phyloP scores from a whole-genome alignment of 2,113 vertebrate genomes.

The Cyanoderma ruficeps region DNA sequence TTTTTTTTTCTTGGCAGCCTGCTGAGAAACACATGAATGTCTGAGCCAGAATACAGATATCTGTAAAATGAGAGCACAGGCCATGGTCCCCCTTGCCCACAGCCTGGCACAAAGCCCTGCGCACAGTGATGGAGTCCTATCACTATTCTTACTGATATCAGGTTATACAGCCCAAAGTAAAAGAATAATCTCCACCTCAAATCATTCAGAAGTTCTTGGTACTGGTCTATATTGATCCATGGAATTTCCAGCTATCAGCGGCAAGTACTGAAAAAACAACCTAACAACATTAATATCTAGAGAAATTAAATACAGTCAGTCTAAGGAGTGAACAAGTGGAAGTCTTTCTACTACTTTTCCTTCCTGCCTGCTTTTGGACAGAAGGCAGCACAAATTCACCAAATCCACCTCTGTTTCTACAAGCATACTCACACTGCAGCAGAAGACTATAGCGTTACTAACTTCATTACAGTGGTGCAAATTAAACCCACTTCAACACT shows the following conservation, averaged over 20 bases:
- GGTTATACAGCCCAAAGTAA: background rate
- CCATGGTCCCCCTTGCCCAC: background rate
- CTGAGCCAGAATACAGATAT: background rate
- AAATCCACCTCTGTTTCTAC: background rate
- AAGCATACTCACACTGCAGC: background rate
- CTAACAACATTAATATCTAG: background rate
- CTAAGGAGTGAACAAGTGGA: background rate
- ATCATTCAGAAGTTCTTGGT: background rate
- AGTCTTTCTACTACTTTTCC: background rate
- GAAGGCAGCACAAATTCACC: background rate
- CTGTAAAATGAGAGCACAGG: background rate
- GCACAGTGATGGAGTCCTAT: fast-evolving
- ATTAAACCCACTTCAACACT: background rate
- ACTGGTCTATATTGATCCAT: background rate
- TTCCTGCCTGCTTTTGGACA: background rate
- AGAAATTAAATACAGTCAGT: background rate
- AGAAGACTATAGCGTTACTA: background rate
- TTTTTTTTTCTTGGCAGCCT: slow-evolving; percentile 3
- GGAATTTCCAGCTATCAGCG: background rate
- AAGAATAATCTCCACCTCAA: background rate
- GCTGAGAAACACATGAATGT: slow-evolving; percentile 48
- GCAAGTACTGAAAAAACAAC: background rate
- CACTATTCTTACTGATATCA: background rate
- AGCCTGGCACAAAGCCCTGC: background rate
- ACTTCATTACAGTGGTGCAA: background rate